Evolutionary conservation across 2,888 invertebrate species (phyloP), one percentile per base, ranked within the genome.

Genomic region (Allophyes oxyacanthae): DNA sequence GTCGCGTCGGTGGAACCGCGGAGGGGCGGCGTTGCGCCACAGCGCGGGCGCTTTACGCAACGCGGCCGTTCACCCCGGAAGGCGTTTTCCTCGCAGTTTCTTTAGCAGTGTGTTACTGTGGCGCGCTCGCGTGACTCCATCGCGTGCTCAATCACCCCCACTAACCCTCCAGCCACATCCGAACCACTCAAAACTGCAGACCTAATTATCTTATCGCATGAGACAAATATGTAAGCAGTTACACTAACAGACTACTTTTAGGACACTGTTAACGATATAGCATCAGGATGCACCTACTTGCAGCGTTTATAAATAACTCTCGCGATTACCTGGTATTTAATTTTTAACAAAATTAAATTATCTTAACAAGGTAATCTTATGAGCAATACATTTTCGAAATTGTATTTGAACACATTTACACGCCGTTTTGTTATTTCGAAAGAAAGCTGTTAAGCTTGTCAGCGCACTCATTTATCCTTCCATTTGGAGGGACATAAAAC

Each of bases 1-100:
- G 74, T 69, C 68, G 66, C 72, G 66, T 70, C 63, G 56, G 49
- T 42, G 11, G 62, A 26, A 62, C 72, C 64, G 71, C 72, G 76
- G 79, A 79, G 82, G 77, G 82, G 85, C 82, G 85, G 82, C 80
- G 84, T 87, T 88, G 88, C 90, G 89, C 91, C 88, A 91, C 88
- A 81, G 76, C 82, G 78, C 82, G 77, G 74, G 81, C 84, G 82
- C 84, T 92, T 93, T 93, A 92, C 92, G 93, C 94, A 94, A 94
- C 90, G 80, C 84, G 92, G 90, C 85, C 92, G 75, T 92, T 94
- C 87, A 94, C 93, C 94, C 93, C 94, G 94, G 94, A 93, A 94
- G 92, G 85, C 90, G 87, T 91, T 94, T 92, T 92, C 92, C 91
- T 91, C 83, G 83, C 87, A 86, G 91, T 92, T 92, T 92, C 92